Percentiles rank a stretch among this genome's conserved stretches.
phyloP scores from a whole-genome alignment of 2,888 invertebrate genomes.

The Diarsia brunnea region DNA sequence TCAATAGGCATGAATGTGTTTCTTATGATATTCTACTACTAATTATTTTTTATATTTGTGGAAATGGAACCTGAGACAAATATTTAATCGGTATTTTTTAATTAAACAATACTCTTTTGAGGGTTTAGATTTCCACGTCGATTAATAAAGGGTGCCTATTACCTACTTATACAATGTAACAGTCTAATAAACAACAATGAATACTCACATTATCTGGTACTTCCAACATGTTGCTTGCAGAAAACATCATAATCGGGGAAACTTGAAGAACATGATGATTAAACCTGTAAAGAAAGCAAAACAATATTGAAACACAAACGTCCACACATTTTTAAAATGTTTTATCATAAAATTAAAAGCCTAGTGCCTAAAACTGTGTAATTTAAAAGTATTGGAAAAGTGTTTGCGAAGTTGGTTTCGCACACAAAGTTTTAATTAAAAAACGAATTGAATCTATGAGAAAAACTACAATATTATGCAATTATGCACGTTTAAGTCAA shows the following conservation, averaged over 20 bases:
- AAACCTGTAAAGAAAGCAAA: constrained; percentile 72
- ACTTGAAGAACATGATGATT: constrained; percentile 66
- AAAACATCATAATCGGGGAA: constrained; percentile 70
- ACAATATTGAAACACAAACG: not conserved
- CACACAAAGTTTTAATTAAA: rapidly evolving
- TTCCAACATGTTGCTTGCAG: constrained; percentile 79
- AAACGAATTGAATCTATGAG: not conserved
- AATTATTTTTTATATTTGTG: not conserved
- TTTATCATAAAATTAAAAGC: not conserved
- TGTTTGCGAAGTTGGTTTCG: not conserved
- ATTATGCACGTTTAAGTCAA: rapidly evolving
- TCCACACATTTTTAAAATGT: not conserved
- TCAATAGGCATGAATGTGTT: too few species aligned
- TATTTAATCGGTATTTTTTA: not conserved
- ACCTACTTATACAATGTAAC: not conserved
- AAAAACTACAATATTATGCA: not conserved
- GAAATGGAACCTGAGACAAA: not conserved
- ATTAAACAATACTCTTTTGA: not conserved
- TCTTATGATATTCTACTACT: not conserved
- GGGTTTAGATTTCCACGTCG: not conserved
- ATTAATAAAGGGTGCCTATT: not conserved
- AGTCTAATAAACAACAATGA: not conserved
- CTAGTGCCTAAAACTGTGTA: not conserved
- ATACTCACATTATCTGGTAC: constrained; percentile 83
- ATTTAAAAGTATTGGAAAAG: not conserved